Evolutionary conservation across 2,888 invertebrate genomes (phyloP), one percentile per base, ranked within the genome.

Genomic region (Temnothorax rugatulus): DNA sequence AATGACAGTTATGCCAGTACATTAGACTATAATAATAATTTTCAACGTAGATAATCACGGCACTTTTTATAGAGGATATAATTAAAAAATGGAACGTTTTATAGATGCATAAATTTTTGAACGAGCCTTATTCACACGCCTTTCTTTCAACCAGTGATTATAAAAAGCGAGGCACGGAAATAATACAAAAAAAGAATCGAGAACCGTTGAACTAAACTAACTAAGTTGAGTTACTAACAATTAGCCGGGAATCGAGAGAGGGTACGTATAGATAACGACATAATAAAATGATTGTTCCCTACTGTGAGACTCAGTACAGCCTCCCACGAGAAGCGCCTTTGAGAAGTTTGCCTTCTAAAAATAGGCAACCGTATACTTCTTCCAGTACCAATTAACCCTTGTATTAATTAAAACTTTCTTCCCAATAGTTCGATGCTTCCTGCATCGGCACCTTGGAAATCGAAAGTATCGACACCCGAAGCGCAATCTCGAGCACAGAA

Each of bases 201-300:
- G 59, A 44, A 54, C 38, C n/a, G 64, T 64, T 64, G 38, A 41
- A 8, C 15, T n/a, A 15, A 66, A n/a, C 79, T 44, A 66, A 44
- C 4, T 15, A 44, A 44, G 25, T 66, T 47, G 34, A 21, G 54
- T 84, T 88, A 63, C 84, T 84, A 84, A 83, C 84, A 86, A 89
- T 90, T 89, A 90, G 29, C 29, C 84, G 83, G 59, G 86, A 83
- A 59, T 69, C 57, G 68, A 82, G 52, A 64, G 52, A 59, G 69
- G 71, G 50, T 66, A 77, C 66, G 59, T 68, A 82, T 82, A 75
- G 69, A 76, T 61, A 74, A 63, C 77, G 82, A 84, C 84, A 76
- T 87, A 88, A 88, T 86, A 90, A 90, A 90, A 89, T 86, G 83
- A 88, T 87, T 84, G 85, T 84, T 84, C 34, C 66, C 77, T 50